phyloP scores from a whole-genome alignment of 2,797 vertebrate genomes.

The Alectoris magna region DNA sequence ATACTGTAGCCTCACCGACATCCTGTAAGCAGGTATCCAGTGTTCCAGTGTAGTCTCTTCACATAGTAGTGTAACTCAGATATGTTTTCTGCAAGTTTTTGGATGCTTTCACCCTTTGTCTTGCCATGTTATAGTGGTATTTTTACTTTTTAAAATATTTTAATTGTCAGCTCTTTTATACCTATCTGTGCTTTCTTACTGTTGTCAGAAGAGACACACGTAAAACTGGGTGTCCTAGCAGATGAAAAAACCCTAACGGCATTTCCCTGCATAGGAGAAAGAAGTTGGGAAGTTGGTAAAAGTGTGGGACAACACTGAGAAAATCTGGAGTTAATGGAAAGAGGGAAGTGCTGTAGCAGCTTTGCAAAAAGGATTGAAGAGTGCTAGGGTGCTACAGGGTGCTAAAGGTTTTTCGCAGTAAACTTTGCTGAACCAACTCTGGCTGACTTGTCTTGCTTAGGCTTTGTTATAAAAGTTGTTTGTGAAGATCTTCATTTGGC shows the following conservation, averaged over 20 bases:
- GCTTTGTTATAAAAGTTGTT: conserved; percentile 36
- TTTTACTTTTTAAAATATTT: not conserved
- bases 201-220: not conserved
- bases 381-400: not conserved
- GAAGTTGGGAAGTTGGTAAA: not conserved
- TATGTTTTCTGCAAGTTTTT: conserved; percentile 20
- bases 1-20: not conserved
- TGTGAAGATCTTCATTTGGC: conserved; percentile 13
- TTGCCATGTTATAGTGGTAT: not conserved
- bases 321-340: not conserved
- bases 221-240: not conserved
- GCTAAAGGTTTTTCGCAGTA: not conserved
- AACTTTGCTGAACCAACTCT: conserved; percentile 29
- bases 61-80: not conserved
- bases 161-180: not conserved
- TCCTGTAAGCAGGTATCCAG: not conserved
- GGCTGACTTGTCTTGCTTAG: conserved; percentile 20
- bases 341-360: not conserved
- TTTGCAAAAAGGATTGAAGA: conserved; percentile 6
- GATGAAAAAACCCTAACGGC: not conserved
- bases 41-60: not conserved
- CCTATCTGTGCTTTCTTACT: not conserved
- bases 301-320: not conserved
- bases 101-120: not conserved
- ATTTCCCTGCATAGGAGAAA: not conserved